Percentiles rank a stretch among this genome's conserved stretches.
These are phyloP conservation scores for Acanthopleura granulata DNA, from an alignment of 2,888 invertebrate species.

Conservation along the genomic window DNA sequence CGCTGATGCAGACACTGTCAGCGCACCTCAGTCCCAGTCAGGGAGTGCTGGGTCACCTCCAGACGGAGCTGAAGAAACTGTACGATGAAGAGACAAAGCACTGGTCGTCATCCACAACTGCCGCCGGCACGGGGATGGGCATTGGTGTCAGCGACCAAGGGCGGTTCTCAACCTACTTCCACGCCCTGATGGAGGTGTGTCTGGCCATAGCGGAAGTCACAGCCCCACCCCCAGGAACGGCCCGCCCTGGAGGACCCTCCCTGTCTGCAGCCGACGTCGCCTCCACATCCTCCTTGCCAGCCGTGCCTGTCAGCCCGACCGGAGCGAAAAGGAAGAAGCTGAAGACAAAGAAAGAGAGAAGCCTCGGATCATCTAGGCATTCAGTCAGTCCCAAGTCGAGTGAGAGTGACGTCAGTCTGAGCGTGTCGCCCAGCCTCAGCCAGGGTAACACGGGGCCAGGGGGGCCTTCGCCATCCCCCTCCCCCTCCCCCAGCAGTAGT, in stretches of 20 bases:
- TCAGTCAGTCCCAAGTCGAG: constrained; percentile 32
- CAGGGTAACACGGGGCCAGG: neutral
- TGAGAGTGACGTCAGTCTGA: constrained; percentile 38
- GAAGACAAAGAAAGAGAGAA: constrained; percentile 49
- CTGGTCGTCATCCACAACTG: constrained; percentile 50
- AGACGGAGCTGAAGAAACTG: constrained; percentile 59
- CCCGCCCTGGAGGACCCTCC: constrained; percentile 2
- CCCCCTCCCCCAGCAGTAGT: constrained; percentile 29
- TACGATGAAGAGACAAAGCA: constrained; percentile 64
- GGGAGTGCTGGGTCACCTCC: constrained; percentile 55
- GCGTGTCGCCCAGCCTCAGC: constrained; percentile 14
- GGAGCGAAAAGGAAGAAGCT: constrained; percentile 62
- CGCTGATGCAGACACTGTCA: constrained; percentile 40
- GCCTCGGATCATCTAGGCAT: neutral
- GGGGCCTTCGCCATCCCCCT: neutral
- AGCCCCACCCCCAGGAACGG: constrained; percentile 26
- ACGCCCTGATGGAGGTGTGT: constrained; percentile 62
- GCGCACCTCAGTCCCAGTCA: constrained; percentile 52
- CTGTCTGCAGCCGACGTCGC: constrained; percentile 26
- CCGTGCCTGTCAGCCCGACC: constrained; percentile 49
- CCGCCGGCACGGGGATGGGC: constrained; percentile 55
- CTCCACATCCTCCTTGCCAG: constrained; percentile 23
- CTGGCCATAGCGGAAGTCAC: constrained; percentile 61
- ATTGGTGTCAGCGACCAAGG: constrained; percentile 59
- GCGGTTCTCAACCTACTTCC: constrained; percentile 66